Conservation (phyloP, 2,113 vertebrate species). For the Aix galericulata region DNA sequence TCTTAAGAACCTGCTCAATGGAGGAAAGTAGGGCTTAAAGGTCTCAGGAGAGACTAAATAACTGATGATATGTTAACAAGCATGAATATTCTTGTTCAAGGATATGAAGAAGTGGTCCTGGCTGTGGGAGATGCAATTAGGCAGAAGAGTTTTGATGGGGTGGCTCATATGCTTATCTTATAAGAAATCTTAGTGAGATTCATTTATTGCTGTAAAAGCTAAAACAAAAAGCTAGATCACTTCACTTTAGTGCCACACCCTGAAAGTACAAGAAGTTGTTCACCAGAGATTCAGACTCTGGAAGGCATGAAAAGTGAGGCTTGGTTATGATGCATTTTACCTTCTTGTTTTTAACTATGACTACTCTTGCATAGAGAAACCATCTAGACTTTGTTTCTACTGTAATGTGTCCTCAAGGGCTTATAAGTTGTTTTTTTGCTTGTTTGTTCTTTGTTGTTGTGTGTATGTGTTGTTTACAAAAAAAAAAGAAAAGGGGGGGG, state of each 20-base stretch:
- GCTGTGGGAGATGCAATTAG: neutral
- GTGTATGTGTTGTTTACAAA: too few species aligned
- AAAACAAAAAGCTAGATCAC: neutral
- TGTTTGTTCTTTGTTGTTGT: too few species aligned
- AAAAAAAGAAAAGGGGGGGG: too few species aligned
- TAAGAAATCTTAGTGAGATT: neutral
- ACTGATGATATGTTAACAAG: neutral
- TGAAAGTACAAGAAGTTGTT: neutral
- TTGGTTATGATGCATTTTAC: neutral
- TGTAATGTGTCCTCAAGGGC: neutral
- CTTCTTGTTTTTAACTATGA: neutral
- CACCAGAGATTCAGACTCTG: neutral
- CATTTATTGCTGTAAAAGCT: neutral
- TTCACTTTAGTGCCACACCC: neutral
- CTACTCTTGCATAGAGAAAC: neutral
- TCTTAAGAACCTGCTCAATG: neutral
- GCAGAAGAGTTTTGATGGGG: neutral
- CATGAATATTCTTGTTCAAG: neutral
- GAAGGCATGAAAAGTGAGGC: neutral
- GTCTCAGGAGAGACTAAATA: neutral
- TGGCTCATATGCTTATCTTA: neutral
- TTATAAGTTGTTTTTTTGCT: neutral
- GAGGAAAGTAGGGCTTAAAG: neutral
- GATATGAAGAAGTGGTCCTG: neutral
- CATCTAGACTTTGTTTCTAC: neutral